Evolutionary conservation across 2,113 vertebrate genomes (phyloP).

Genomic region (Pteropus alecto): DNA sequence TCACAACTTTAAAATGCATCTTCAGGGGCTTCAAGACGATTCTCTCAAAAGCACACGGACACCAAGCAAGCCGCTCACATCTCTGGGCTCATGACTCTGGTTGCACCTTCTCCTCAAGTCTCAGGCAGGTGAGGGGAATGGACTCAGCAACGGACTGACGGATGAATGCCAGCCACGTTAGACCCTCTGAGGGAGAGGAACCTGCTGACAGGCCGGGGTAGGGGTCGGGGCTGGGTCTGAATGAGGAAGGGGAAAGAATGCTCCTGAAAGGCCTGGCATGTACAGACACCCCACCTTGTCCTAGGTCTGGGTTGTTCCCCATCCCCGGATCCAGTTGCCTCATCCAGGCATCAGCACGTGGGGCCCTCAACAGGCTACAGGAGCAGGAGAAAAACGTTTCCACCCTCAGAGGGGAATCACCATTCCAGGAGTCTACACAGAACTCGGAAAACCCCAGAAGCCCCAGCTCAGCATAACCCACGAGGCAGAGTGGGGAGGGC

Average conservation of each 20-base stretch:
- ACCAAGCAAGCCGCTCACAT: not conserved
- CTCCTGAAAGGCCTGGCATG: not conserved
- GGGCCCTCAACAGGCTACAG: not conserved
- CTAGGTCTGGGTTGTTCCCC: not conserved
- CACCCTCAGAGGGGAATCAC: too few relatives aligned
- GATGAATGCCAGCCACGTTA: not conserved
- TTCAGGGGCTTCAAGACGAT: not conserved
- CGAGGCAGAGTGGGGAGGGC: not conserved
- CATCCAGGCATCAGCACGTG: not conserved
- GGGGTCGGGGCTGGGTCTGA: not conserved
- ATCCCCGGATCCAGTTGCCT: not conserved
- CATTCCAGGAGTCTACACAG: not conserved
- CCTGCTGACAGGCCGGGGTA: not conserved
- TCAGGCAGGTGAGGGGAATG: not conserved
- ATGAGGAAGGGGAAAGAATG: not conserved
- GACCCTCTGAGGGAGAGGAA: not conserved
- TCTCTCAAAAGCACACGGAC: not conserved
- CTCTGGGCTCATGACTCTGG: fast-evolving
- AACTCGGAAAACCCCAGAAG: not conserved
- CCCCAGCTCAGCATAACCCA: not conserved
- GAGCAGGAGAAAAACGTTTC: not conserved
- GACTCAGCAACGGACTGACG: fast-evolving
- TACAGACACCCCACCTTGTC: not conserved
- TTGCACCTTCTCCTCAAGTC: not conserved
- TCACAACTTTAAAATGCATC: not conserved